Conservation (phyloP, 2,113 vertebrate genomes). For the Odontesthes bonariensis region DNA sequence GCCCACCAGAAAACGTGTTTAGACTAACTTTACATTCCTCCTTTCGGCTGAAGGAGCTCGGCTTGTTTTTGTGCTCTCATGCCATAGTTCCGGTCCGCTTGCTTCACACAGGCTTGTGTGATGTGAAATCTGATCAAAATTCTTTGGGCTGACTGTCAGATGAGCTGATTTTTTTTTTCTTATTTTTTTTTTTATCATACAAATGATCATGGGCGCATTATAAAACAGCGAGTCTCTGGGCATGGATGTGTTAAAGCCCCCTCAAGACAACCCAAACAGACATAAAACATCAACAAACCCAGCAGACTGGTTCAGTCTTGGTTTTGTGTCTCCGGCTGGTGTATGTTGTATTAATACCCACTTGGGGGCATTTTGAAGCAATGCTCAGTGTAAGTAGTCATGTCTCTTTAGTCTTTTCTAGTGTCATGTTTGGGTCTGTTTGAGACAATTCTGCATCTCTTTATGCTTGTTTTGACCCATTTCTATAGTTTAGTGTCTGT, state of each 20-base stretch:
- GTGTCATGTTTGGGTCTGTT: neutral
- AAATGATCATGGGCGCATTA: neutral
- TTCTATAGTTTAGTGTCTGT: neutral
- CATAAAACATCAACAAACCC: neutral
- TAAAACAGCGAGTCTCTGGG: neutral
- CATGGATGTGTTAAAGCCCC: neutral
- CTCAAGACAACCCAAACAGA: neutral
- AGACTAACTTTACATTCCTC: conserved; percentile 3
- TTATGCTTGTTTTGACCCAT: neutral
- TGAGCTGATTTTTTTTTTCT: no score
- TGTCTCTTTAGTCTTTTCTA: neutral
- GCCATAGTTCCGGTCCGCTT: conserved; percentile 5
- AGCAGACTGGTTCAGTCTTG: neutral
- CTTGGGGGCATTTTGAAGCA: neutral
- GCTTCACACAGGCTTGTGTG: conserved; percentile 35
- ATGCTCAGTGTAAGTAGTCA: neutral
- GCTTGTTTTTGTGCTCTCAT: neutral
- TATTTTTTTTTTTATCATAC: neutral
- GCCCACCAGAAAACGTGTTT: conserved; percentile 1
- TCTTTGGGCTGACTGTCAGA: neutral
- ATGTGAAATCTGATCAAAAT: conserved; percentile 25
- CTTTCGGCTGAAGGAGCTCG: conserved; percentile 11
- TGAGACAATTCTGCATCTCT: neutral
- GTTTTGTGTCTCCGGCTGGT: neutral
- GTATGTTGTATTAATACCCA: neutral